Base-by-base conservation (phyloP, 1,140 invertebrate species). In the Prorops nasuta region DNA sequence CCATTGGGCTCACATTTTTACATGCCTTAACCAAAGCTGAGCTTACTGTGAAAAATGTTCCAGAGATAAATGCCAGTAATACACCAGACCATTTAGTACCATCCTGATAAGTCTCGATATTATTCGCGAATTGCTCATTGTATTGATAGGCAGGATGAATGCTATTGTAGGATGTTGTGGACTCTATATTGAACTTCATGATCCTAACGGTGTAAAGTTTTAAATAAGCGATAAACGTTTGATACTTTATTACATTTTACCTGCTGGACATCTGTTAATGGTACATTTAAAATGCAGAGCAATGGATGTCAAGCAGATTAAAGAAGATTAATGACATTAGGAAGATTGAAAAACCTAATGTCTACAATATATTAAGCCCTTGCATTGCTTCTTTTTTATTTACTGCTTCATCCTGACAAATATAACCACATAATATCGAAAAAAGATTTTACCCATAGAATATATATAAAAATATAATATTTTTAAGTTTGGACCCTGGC, bases 31-130 rank as follows among this genome's bases (percentile, higher is more conserved):
- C 77, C 38, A 78, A 59, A 9, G 77, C 74, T 0, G 79, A 76
- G 39, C 76, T 79, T 12, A 80, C 60, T 3, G 78, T 80, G 42
- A 81, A 81, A 58, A 79, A 80, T 16, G 74, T 75, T 3, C 79
- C 78, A 1, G 78, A 80, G 6, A 80, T 15, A 53, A 81, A 79
- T 1, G 78, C 78, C 14, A 81, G 54, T 24, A 80, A 63, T 36
- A 80, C 65, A 0, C 78, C 79, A 46, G 66, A 65, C 76, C 79
- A 80, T 28, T 69, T 77, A 1, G 72, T 77, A 14, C 71, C 58
- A 12, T 74, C 72, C 4, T 54, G 65, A 51, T 77, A 76, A 6
- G 54, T 69, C 35, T 63, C 60, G 12, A 67, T 55, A 54, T 76
- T 76, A 43, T 75, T 66, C 18, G 66, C 63, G 18, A 76, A 76